Evolutionary conservation across 2,888 invertebrate species (phyloP).

Genomic region (Atrina japonica): DNA sequence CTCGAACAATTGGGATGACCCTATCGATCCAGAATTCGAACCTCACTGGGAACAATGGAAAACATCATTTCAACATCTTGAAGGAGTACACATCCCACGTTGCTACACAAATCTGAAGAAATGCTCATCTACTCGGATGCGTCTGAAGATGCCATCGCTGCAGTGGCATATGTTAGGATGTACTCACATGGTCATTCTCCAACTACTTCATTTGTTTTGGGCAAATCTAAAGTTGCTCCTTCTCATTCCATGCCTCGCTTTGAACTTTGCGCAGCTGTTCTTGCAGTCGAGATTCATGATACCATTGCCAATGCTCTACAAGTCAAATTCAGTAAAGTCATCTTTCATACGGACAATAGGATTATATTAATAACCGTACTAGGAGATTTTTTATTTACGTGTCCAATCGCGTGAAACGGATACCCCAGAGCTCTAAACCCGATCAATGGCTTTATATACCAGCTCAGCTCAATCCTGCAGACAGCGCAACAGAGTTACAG

Average conservation of each 20-base stretch:
- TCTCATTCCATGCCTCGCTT: slow-evolving; percentile 52
- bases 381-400: slow-evolving; percentile 52
- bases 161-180: slow-evolving; percentile 48
- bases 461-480: slow-evolving; percentile 42
- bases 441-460: slow-evolving; percentile 49
- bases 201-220: slow-evolving; percentile 45
- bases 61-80: slow-evolving; percentile 12
- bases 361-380: slow-evolving; percentile 45
- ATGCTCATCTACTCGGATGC: slow-evolving; percentile 51
- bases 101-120: slow-evolving; percentile 6
- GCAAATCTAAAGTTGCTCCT: slow-evolving; percentile 57
- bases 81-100: background rate
- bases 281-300: slow-evolving; percentile 46
- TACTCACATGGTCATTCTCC: slow-evolving; percentile 4
- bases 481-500: slow-evolving; percentile 31
- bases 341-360: slow-evolving; percentile 50
- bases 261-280: slow-evolving; percentile 54
- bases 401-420: slow-evolving; percentile 40
- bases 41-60: slow-evolving; percentile 12
- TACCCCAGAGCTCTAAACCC: slow-evolving; percentile 31
- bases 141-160: slow-evolving; percentile 56
- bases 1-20: slow-evolving; percentile 15
- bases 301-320: slow-evolving; percentile 25
- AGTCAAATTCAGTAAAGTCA: slow-evolving; percentile 10
- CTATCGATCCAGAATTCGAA: slow-evolving; percentile 14